Percentiles rank a stretch among this genome's conserved stretches.
Conservation (phyloP, 35 echinoderm and acorn worm genomes). For the Heliocidaris erythrogramma region DNA sequence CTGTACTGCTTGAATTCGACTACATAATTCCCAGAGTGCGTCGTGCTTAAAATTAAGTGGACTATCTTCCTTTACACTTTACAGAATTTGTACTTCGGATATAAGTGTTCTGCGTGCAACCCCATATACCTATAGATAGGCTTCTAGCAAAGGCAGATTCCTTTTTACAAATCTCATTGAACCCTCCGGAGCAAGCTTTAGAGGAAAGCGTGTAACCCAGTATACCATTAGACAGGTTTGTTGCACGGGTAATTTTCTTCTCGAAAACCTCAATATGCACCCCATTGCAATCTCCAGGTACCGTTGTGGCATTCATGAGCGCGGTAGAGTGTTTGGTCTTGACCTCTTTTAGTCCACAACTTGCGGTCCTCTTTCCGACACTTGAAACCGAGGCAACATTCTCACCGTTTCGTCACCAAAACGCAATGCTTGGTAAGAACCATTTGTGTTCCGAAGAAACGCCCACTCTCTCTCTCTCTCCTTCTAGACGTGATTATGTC, state of each 20-base stretch:
- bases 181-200: too few relatives aligned
- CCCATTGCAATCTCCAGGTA: not conserved
- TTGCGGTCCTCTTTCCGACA: not conserved
- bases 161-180: too few relatives aligned
- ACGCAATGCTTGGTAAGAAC: not conserved
- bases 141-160: too few relatives aligned
- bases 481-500: not conserved
- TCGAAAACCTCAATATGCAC: not conserved
- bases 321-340: not conserved
- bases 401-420: not conserved
- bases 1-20: too few relatives aligned
- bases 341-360: conserved; percentile 8
- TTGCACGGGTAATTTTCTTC: not conserved
- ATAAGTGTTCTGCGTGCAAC: too few relatives aligned
- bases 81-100: too few relatives aligned
- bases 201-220: not conserved
- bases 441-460: not conserved
- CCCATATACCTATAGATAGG: too few relatives aligned
- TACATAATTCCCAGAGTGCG: too few relatives aligned
- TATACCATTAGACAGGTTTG: not conserved
- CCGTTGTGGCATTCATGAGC: not conserved
- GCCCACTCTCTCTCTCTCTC: not conserved
- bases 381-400: not conserved
- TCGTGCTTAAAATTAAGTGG: too few relatives aligned
- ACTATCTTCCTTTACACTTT: too few relatives aligned